Evolutionary conservation across 2,797 vertebrate genomes (phyloP).

Genomic region (Coluber constrictor): DNA sequence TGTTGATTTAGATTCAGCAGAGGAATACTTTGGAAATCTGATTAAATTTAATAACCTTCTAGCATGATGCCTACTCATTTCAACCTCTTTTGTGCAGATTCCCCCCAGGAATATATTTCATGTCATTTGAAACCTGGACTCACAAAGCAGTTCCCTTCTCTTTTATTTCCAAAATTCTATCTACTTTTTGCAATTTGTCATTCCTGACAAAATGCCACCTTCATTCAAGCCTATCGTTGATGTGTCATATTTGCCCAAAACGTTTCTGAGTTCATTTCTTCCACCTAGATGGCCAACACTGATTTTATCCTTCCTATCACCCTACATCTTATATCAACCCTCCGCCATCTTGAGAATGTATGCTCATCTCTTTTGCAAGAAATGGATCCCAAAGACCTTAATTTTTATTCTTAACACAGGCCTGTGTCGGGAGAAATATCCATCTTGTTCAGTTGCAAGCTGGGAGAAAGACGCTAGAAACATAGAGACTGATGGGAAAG

Average conservation of each 20-base stretch:
- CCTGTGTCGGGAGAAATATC: too few relatives aligned
- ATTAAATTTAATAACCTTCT: slow-evolving; percentile 21
- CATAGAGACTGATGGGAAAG: too few relatives aligned
- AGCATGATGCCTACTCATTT: not conserved
- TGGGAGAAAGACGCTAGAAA: too few relatives aligned
- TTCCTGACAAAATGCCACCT: not conserved
- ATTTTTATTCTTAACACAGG: not conserved
- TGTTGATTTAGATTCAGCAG: not conserved
- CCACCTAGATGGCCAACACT: not conserved
- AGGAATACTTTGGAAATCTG: not conserved
- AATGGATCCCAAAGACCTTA: not conserved
- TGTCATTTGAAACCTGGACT: not conserved
- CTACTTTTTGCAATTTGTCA: not conserved
- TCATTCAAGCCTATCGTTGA: not conserved
- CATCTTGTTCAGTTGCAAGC: too few relatives aligned
- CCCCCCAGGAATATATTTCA: not conserved
- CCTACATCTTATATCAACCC: not conserved
- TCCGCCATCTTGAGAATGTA: not conserved
- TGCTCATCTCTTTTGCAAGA: too few relatives aligned
- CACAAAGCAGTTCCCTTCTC: not conserved
- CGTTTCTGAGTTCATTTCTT: not conserved
- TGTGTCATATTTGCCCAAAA: not conserved
- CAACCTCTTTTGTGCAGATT: not conserved
- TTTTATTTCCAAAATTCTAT: not conserved
- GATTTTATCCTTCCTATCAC: not conserved